These are phyloP conservation scores for Zeus faber DNA, from an alignment of 2,113 vertebrate genomes.

Conservation along the genomic window DNA sequence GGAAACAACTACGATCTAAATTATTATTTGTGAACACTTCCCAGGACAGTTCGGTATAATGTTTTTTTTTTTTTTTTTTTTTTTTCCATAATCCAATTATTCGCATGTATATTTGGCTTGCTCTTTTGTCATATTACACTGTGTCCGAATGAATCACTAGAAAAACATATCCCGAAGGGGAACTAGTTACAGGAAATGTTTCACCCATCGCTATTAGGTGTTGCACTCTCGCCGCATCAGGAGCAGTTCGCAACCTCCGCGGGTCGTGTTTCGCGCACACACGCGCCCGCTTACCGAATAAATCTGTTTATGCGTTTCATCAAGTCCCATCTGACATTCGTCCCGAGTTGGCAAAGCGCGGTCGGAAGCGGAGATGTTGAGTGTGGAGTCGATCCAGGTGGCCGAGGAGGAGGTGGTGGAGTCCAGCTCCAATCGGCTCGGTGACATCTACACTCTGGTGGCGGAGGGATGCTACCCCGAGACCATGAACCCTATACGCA, in stretches of 20 bases:
- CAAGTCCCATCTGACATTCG: background rate
- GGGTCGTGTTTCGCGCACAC: background rate
- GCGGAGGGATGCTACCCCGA: slow-evolving; percentile 83
- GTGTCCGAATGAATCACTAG: no score
- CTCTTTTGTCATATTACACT: no score
- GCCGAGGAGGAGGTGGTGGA: slow-evolving; percentile 86
- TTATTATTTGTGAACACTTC: background rate
- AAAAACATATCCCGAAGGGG: background rate
- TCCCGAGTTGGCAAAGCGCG: background rate
- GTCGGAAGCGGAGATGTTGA: slow-evolving; percentile 53
- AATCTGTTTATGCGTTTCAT: background rate
- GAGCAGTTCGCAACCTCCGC: background rate
- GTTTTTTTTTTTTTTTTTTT: background rate
- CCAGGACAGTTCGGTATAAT: background rate
- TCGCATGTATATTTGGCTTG: no score
- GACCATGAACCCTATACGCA: slow-evolving; percentile 80
- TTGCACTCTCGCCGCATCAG: background rate
- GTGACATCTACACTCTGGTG: slow-evolving; percentile 84
- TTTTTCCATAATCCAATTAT: no score
- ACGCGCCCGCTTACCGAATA: background rate
- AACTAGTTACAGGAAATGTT: background rate
- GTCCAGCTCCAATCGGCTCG: slow-evolving; percentile 76
- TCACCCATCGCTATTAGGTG: background rate
- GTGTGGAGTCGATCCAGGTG: slow-evolving; percentile 81
- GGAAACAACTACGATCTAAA: slow-evolving; percentile 8